Evolutionary conservation across 1,140 invertebrate genomes (phyloP), one percentile per base, ranked within the genome.

Genomic region (Aphaenogaster ashmeadi): DNA sequence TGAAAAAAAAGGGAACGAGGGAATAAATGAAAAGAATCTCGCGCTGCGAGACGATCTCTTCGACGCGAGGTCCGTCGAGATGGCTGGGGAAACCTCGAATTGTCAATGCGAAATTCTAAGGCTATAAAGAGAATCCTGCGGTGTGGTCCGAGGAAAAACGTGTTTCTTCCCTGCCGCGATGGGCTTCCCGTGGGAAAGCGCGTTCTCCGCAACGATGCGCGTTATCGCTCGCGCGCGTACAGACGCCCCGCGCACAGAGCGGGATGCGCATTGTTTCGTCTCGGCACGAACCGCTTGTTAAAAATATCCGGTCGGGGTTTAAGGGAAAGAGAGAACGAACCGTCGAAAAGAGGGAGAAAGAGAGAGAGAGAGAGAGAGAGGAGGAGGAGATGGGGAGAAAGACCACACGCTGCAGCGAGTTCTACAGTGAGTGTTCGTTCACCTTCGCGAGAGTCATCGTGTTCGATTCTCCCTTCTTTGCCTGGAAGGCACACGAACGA

Each of bases 301-400:
- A 92, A 93, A 93, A 93, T 93, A 93, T 92, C 92, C 89, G 92
- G 90, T 84, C 44, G 75, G 69, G 56, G 86, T 62, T 36, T 62
- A 38, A 64, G 69, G 9, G 38, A 87, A 58, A 90, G 83, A 52
- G 80, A 87, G 44, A 47, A 44, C 38, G 18, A 77, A 71, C 52
- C 41, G 15, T 36, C 60, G 52, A 18, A 27, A 9, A 66, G 36
- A 54, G 36, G 47, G 41, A 69, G 69, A 71, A 7, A 41, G 44
- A 56, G 11, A 64, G 21, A 66, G 56, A 44, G 38, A 21, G 41
- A 60, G 52, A 27, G 38, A 71, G 47, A 18, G 38, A 41, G 47
- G 38, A 38, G 21, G 15, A 27, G n/a, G 21, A 18, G 41, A 44
- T 6, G 13, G 33, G 27, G 47, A 50, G 47, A 58, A 18, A 87